Base-by-base conservation (phyloP, 2,113 vertebrate species). In the Rhombomys opimus region DNA sequence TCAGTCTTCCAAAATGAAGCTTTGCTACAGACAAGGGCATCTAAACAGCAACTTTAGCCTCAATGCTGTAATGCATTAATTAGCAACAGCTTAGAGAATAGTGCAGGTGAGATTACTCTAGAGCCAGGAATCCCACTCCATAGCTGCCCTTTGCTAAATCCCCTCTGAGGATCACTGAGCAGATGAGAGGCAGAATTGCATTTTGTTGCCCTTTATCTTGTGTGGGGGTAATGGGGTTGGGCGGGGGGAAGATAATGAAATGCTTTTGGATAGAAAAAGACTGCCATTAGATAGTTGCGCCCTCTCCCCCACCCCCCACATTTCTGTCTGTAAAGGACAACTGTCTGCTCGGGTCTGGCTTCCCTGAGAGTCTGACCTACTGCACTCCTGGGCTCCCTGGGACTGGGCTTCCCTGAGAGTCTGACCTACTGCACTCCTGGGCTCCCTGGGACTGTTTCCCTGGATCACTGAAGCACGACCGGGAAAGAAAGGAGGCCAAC, bases 381-480 rank as follows among this genome's bases (percentile, higher is more conserved):
- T 89, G 27, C 22, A 20, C 77, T 70, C 32, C 18, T 25, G 86
- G 57, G 52, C 81, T 65, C 77, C 87, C 57, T n/a, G 89, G 88
- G 89, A 90, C 92, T 61, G 12, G 22, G 61, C 77, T 65, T 81
- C 91, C 67, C 17, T 17, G 65, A 89, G 87, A 87, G 73, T 67
- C 68, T 80, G 46, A 67, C 80, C 89, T 93, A 30, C n/a, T 89
- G 27, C 22, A 20, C 77, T 70, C 32, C 18, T 25, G 86, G 57
- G 52, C 81, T 65, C 77, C 87, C 57, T n/a, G 89, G 88, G 89
- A 90, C 92, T 61, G 61, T 82, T 65, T 81, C 91, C 67, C 17
- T 17, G 65, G 94, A 82, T 96, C 96, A 85, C 46, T 81, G 89
- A 86, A 96, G 97, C 97, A 72, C 81, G 85, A 4, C 46, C 46